A percentile compares a stretch with the other conserved stretches of the same genome.
These are phyloP conservation scores for Heliopora coerulea DNA, from an alignment of 92 coral and sea anemone genomes.

Conservation along the genomic window DNA sequence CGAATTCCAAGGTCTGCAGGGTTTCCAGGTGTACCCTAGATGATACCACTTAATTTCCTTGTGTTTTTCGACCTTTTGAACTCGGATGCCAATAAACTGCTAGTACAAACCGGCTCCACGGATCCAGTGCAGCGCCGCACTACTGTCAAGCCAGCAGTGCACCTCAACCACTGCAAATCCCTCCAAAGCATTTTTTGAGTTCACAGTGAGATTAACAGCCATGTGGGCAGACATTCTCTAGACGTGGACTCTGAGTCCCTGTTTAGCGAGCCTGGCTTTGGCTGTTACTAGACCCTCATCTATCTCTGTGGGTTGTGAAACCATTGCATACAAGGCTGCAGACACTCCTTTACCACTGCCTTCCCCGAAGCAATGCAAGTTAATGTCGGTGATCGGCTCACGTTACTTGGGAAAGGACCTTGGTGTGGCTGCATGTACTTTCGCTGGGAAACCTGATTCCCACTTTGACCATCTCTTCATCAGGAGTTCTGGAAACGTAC, in stretches of 20 bases:
- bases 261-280: constrained; percentile 42
- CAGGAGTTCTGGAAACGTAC: no score
- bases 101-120: constrained; percentile 37
- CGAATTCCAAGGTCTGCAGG: constrained; percentile 51
- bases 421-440: no score
- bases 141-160: constrained; percentile 55
- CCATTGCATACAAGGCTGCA: constrained; percentile 44
- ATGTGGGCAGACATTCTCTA: constrained; percentile 49
- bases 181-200: constrained; percentile 22
- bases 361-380: constrained; percentile 39
- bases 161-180: constrained; percentile 39
- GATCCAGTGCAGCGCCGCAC: constrained; percentile 51
- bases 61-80: constrained; percentile 44
- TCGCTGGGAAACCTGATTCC: no score
- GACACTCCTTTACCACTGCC: constrained; percentile 43
- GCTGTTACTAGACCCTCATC: constrained; percentile 35
- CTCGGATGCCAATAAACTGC: constrained; percentile 48
- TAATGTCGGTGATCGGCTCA: constrained; percentile 2
- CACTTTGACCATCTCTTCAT: no score
- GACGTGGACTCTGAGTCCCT: constrained; percentile 46
- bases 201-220: constrained; percentile 37
- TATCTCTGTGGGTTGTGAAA: constrained; percentile 22
- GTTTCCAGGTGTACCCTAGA: constrained; percentile 32
- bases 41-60: constrained; percentile 35
- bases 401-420: no score